Evolutionary conservation across 2,113 vertebrate species (phyloP), one percentile per base, ranked within the genome.

Genomic region (Notiomystis cincta): DNA sequence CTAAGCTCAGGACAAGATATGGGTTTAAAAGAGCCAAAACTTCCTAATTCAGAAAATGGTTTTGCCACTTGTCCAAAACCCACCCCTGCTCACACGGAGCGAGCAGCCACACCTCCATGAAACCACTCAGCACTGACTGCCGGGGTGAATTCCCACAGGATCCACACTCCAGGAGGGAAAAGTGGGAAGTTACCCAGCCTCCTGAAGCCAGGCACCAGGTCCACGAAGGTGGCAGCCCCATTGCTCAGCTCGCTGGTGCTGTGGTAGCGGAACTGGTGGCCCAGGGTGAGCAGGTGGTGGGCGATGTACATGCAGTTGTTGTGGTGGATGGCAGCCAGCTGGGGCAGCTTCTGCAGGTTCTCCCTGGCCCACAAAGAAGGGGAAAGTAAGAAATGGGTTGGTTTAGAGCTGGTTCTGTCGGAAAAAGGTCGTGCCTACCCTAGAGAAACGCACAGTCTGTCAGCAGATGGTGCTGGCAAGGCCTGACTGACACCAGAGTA

Each of bases 301-400:
- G 99, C 99, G 13, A 99, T 98, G 67, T 98, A 99, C 99, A 99
- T 99, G 96, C 99, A 99, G 98, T 99, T 99, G 98, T 99, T 99
- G 97, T 99, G 99, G 93, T 99, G 99, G 93, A 99, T 99, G 85
- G 99, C 99, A 42, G 99, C 99, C 80, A 99, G 97, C 94, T 99
- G 99, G 37, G 99, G 99, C 25, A 99, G 98, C 69, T 99, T 99
- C 51, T 99, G 98, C 15, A 99, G 98, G 93, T 98, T 99, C 95
- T 99, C 99, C 87, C 99, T 99, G 69, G 25, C 18, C 40, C 77
- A 37, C 82, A 13, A 19, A 54, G 40, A 79, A 48, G 58, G 91
- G 70, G 40, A 82, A 78, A 81, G 65, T 24, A 47, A 86, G 33
- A 40, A 31, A 40, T 7, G 10, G 7, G 23, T 25, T 51, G 50